Conservation (phyloP, 2,888 invertebrate species). For the Auanema freiburgensis region DNA sequence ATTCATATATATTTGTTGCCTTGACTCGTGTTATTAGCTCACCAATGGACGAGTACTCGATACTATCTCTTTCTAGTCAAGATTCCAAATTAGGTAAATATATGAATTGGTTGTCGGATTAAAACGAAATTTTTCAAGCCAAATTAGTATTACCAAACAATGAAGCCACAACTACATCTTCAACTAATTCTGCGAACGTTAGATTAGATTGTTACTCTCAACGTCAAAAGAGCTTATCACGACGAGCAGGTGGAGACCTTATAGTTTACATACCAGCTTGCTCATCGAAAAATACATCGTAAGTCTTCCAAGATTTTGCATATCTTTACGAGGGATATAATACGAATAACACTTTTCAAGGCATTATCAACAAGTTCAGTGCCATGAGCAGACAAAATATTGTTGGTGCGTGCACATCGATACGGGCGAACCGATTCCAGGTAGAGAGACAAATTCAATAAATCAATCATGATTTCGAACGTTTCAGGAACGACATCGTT, state of each 20-base stretch:
- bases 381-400: conserved; percentile 73
- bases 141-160: conserved; percentile 4
- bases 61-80: conserved; percentile 10
- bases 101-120: not conserved
- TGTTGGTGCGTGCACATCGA: conserved; percentile 93
- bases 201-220: conserved; percentile 38
- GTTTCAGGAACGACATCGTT: conserved; percentile 25
- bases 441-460: conserved; percentile 67
- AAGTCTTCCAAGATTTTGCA: conserved; percentile 4
- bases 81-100: not conserved
- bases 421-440: conserved; percentile 83
- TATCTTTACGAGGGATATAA: not conserved
- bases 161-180: not conserved
- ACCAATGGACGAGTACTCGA: conserved; percentile 15
- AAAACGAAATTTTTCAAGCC: not conserved
- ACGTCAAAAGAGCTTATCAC: conserved; percentile 27
- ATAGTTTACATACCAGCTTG: conserved; percentile 35
- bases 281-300: conserved; percentile 29
- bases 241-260: conserved; percentile 22
- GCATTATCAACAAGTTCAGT: conserved; percentile 78
- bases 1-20: no score
- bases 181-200: conserved; percentile 4
- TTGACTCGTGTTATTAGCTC: conserved; percentile 1
- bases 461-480: not conserved
- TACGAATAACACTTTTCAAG: not conserved